Evolutionary conservation across 2,888 invertebrate species (phyloP).

Genomic region (Dioctria rufipes): DNA sequence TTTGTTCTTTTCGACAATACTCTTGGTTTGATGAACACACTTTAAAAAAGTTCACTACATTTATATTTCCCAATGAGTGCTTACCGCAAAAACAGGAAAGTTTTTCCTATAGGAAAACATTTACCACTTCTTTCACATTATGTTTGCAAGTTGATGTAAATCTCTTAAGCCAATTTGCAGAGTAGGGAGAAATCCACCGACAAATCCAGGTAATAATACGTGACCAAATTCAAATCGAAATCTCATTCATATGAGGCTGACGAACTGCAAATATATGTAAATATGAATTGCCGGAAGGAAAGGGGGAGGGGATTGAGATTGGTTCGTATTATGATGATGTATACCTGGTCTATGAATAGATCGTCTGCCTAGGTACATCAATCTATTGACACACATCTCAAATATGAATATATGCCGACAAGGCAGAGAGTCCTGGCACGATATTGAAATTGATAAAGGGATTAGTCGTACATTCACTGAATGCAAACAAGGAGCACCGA

Average conservation of each 20-base stretch:
- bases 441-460: slow-evolving; percentile 41
- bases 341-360: no score
- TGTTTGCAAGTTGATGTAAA: slow-evolving; percentile 51
- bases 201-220: slow-evolving; percentile 49
- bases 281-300: not conserved
- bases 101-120: slow-evolving; percentile 40
- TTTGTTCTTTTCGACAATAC: slow-evolving; percentile 15
- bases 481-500: slow-evolving; percentile 1
- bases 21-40: slow-evolving; percentile 29
- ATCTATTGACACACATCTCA: slow-evolving; percentile 14
- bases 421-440: not conserved
- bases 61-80: slow-evolving; percentile 25
- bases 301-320: not conserved
- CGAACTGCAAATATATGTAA: slow-evolving; percentile 21
- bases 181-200: slow-evolving; percentile 47
- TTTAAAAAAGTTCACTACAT: slow-evolving; percentile 38
- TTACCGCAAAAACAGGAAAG: slow-evolving; percentile 14
- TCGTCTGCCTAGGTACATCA: slow-evolving; percentile 2
- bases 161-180: slow-evolving; percentile 49
- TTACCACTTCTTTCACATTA: slow-evolving; percentile 43
- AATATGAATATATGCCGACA: slow-evolving; percentile 29
- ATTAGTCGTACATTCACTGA: slow-evolving; percentile 34
- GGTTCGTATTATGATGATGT: no score
- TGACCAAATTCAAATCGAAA: slow-evolving; percentile 48
- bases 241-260: slow-evolving; percentile 45